phyloP scores from a whole-genome alignment of 2,113 vertebrate species.

The Phyllostomus hastatus region DNA sequence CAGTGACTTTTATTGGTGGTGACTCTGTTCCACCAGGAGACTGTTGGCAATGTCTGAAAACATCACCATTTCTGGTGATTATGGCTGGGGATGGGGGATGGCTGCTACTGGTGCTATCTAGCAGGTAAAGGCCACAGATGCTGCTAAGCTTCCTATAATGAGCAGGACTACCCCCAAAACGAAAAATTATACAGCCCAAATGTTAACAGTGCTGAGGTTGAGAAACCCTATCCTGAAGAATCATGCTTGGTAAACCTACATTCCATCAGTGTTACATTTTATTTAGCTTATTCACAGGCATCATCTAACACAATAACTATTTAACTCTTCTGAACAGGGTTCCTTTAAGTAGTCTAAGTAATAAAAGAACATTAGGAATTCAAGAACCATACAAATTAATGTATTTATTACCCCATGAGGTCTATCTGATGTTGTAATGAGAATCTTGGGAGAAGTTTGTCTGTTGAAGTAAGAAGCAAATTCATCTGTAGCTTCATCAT shows the following conservation, averaged over 20 bases:
- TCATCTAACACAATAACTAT: background rate
- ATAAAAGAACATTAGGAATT: conserved; percentile 18
- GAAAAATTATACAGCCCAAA: conserved; percentile 5
- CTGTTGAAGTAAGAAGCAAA: conserved; percentile 97
- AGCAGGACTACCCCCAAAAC: background rate
- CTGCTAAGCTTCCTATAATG: background rate
- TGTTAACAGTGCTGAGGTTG: background rate
- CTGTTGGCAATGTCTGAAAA: background rate
- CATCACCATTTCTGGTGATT: background rate
- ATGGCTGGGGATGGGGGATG: background rate
- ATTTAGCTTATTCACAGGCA: conserved; percentile 18
- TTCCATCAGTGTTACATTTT: background rate
- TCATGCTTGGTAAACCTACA: background rate
- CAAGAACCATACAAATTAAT: background rate
- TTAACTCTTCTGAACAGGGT: background rate
- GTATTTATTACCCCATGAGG: conserved; percentile 92
- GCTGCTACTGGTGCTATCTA: background rate
- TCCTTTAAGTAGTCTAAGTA: background rate
- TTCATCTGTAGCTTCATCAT: conserved; percentile 97
- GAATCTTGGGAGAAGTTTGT: conserved; percentile 95
- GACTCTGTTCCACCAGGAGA: background rate
- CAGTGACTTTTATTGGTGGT: background rate
- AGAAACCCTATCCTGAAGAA: conserved; percentile 22
- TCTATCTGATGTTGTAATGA: conserved; percentile 97
- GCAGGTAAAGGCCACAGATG: background rate